phyloP scores from a whole-genome alignment of 2,113 vertebrate genomes.

The Ranitomeya variabilis region DNA sequence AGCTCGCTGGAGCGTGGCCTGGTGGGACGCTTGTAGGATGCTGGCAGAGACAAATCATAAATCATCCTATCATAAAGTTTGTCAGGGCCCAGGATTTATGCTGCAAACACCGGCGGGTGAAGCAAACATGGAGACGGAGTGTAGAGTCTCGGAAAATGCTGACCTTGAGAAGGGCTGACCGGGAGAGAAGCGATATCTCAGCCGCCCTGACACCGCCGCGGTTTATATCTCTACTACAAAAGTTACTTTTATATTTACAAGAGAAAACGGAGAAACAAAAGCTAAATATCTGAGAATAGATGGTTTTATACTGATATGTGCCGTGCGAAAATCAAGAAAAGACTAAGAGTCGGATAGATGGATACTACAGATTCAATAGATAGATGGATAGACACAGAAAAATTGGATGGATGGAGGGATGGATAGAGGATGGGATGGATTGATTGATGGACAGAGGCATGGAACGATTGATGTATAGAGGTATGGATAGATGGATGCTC shows the following conservation, averaged over 20 bases:
- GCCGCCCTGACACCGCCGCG: background rate
- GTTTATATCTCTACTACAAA: background rate
- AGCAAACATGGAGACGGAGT: constrained; percentile 25
- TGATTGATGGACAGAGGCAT: too few relatives aligned
- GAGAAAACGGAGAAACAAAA: background rate
- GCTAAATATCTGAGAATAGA: background rate
- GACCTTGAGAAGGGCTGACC: constrained; percentile 21
- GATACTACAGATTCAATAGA: too few relatives aligned
- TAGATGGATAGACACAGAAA: too few relatives aligned
- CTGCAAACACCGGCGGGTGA: constrained; percentile 34
- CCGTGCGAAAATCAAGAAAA: background rate
- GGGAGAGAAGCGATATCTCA: constrained; percentile 13
- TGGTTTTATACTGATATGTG: background rate
- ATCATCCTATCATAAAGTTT: constrained; percentile 57
- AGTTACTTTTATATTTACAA: background rate
- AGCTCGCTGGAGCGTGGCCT: constrained; percentile 43
- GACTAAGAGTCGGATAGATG: background rate
- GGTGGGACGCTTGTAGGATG: constrained; percentile 45
- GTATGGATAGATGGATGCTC: too few relatives aligned
- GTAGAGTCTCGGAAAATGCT: background rate
- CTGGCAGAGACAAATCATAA: constrained; percentile 42
- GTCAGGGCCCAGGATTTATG: constrained; percentile 49
- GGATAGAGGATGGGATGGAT: too few relatives aligned
- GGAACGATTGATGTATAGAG: too few relatives aligned
- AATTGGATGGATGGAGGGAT: too few relatives aligned